A percentile compares a stretch with the other conserved stretches of the same genome.
Conservation (phyloP, 2,113 vertebrate species). For the Harpagus bidentatus region DNA sequence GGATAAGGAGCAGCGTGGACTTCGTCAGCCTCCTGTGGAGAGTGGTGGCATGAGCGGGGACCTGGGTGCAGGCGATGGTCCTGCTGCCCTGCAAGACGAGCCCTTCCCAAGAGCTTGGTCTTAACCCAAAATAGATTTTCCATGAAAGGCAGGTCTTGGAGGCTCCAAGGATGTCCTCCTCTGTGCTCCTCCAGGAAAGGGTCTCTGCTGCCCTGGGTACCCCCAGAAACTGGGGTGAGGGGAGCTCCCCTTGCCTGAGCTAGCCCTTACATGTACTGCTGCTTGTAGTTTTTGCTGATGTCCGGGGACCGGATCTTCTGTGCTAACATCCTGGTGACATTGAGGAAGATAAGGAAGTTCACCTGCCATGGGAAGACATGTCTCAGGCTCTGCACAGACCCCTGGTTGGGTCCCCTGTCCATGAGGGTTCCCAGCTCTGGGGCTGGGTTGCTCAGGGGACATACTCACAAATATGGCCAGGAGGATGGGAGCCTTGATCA, state of each 20-base stretch:
- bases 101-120: neutral
- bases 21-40: constrained; percentile 59
- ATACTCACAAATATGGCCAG: constrained; percentile 73
- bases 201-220: neutral
- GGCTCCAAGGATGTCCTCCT: neutral
- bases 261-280: constrained; percentile 63
- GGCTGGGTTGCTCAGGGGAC: neutral
- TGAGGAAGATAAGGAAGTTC: constrained; percentile 74
- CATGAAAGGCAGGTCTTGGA: neutral
- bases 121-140: neutral
- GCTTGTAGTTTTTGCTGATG: constrained; percentile 53
- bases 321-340: constrained; percentile 70
- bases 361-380: neutral
- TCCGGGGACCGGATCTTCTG: constrained; percentile 67
- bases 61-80: neutral
- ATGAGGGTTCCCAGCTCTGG: fast-evolving
- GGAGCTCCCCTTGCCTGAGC: neutral
- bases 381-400: neutral
- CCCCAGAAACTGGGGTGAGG: fast-evolving
- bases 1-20: constrained; percentile 69
- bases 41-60: neutral
- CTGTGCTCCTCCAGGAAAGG: neutral
- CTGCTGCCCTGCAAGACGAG: neutral
- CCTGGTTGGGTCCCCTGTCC: neutral
- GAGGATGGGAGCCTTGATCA: constrained; percentile 74